Percentiles rank a stretch among this genome's conserved stretches.
Evolutionary conservation across 2,888 invertebrate genomes (phyloP).

Genomic region (Polydrusus pterygomalis): DNA sequence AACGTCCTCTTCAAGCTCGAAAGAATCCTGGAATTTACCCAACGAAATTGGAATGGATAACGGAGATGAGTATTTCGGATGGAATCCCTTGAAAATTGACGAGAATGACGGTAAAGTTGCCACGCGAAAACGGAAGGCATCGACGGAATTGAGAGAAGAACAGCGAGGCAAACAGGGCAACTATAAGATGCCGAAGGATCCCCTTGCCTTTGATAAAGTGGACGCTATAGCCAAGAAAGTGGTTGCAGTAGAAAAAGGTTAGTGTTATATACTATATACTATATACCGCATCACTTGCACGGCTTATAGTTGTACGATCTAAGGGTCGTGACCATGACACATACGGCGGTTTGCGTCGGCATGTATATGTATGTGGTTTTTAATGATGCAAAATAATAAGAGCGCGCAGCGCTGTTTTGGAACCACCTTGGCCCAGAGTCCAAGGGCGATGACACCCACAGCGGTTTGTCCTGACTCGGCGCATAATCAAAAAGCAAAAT

Average conservation of each 20-base stretch:
- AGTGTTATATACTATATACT: constrained; percentile 52
- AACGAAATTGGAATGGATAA: constrained; percentile 67
- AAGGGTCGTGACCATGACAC: no score
- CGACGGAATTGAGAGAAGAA: constrained; percentile 53
- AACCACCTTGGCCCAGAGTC: no score
- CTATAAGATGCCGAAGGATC: constrained; percentile 59
- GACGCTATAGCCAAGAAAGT: constrained; percentile 42
- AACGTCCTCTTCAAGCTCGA: constrained; percentile 62
- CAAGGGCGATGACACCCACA: no score
- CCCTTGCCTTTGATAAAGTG: constrained; percentile 60
- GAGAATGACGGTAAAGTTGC: constrained; percentile 35
- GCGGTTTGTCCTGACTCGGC: no score
- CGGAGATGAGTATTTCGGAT: constrained; percentile 70
- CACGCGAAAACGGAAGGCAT: constrained; percentile 54
- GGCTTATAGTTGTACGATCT: no score
- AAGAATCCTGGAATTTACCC: constrained; percentile 67
- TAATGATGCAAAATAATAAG: no score
- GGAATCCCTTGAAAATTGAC: constrained; percentile 69
- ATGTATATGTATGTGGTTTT: no score
- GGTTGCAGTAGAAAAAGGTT: constrained; percentile 61
- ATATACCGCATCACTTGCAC: neutral
- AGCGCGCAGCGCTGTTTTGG: no score
- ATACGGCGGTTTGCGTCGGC: no score
- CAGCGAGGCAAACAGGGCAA: constrained; percentile 51
- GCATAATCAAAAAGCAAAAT: no score